phyloP scores from a whole-genome alignment of 2,888 invertebrate species.

The Macaria liturata region DNA sequence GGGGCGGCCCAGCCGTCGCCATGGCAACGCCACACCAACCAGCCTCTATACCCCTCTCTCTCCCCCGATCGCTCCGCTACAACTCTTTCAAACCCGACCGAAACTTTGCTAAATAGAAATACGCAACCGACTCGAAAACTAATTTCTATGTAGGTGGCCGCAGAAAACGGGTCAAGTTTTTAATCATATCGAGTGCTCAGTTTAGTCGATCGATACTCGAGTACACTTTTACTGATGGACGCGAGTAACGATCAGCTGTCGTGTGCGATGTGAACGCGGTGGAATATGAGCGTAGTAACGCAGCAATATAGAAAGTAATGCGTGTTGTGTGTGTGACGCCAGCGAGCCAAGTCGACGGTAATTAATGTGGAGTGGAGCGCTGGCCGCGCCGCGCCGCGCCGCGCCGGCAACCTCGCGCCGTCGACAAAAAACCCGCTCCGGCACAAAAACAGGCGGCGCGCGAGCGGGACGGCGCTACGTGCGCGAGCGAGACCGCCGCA shows the following conservation, averaged over 20 bases:
- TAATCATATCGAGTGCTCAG: not conserved
- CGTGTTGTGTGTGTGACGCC: constrained; percentile 63
- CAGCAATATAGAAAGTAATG: constrained; percentile 78
- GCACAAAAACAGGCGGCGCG: constrained; percentile 79
- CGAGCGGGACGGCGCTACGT: constrained; percentile 56
- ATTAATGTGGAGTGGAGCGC: constrained; percentile 77
- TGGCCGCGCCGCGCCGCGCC: constrained; percentile 50
- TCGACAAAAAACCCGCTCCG: constrained; percentile 81
- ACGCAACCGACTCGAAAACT: constrained; percentile 2
- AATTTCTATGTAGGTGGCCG: too few species aligned
- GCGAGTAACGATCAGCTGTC: not conserved
- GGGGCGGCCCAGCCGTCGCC: constrained; percentile 71
- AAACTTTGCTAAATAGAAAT: constrained; percentile 15
- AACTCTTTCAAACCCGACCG: constrained; percentile 26
- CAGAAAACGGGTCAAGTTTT: constrained; percentile 12
- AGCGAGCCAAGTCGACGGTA: constrained; percentile 74
- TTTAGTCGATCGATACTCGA: not conserved
- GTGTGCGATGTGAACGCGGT: constrained; percentile 37
- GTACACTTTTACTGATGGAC: not conserved
- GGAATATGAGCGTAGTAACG: constrained; percentile 53
- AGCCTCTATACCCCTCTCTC: constrained; percentile 38
- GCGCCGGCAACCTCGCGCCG: constrained; percentile 66
- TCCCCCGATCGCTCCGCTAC: constrained; percentile 27
- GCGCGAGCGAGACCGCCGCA: constrained; percentile 59
- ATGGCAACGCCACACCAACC: constrained; percentile 58